These are phyloP conservation scores for Saturnia japonica DNA, from an alignment of 2,888 invertebrate species.

Conservation along the genomic window DNA sequence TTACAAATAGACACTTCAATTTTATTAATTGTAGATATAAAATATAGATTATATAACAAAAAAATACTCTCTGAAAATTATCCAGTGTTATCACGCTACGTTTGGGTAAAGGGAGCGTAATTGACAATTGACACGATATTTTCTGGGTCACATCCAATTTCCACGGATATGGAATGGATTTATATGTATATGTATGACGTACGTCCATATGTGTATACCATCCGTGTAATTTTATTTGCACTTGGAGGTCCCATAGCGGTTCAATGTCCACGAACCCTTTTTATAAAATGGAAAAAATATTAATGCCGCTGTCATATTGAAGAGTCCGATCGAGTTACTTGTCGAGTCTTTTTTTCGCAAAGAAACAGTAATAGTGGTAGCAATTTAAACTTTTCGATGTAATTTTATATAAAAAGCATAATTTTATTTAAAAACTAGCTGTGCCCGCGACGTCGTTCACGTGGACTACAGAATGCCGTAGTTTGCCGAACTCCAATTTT, in stretches of 20 bases:
- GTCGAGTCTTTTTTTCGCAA: neutral
- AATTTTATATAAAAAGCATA: too few relatives aligned
- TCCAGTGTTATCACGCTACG: neutral
- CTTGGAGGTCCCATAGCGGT: conserved; percentile 1
- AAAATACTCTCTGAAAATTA: neutral
- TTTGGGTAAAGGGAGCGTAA: neutral
- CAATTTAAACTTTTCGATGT: too few relatives aligned
- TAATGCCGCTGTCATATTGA: neutral
- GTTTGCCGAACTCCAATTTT: too few relatives aligned
- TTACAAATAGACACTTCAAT: too few relatives aligned
- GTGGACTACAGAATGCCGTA: too few relatives aligned
- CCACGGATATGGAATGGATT: neutral
- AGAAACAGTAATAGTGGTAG: neutral
- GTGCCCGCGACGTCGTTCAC: too few relatives aligned
- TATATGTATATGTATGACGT: too few relatives aligned
- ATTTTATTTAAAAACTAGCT: too few relatives aligned
- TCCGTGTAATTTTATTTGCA: neutral
- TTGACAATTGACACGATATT: conserved; percentile 5
- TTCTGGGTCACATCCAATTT: conserved; percentile 4
- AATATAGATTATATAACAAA: too few relatives aligned
- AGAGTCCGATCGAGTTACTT: neutral
- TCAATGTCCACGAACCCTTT: neutral
- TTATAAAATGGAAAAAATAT: neutral
- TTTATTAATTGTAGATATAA: too few relatives aligned
- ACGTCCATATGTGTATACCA: neutral